These are phyloP conservation scores for Spinibarbus caldwelli DNA, from an alignment of 2,797 vertebrate species.

Conservation along the genomic window DNA sequence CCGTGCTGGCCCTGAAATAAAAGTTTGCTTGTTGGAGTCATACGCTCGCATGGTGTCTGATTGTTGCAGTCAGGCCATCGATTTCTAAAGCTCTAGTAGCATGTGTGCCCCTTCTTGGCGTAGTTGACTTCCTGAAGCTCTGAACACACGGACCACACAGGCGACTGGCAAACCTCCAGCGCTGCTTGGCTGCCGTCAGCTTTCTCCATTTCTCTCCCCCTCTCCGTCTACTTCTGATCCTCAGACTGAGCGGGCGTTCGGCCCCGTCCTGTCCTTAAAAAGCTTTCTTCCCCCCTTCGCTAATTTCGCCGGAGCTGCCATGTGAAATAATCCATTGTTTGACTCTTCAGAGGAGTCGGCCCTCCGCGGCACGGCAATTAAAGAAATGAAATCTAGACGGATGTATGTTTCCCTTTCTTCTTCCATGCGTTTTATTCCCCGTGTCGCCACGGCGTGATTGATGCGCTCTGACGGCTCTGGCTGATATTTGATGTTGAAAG, in stretches of 20 bases:
- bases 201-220: conserved; percentile 44
- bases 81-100: conserved; percentile 63
- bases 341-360: conserved; percentile 54
- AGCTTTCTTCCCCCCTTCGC: conserved; percentile 45
- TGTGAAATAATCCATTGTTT: conserved; percentile 67
- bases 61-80: conserved; percentile 57
- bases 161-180: conserved; percentile 63
- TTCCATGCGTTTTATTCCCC: conserved; percentile 57
- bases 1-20: conserved; percentile 27
- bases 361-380: conserved; percentile 58
- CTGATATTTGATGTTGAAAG: conserved; percentile 60
- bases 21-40: conserved; percentile 54
- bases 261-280: conserved; percentile 57
- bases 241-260: conserved; percentile 53
- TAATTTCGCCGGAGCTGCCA: conserved; percentile 61
- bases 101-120: conserved; percentile 66
- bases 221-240: conserved; percentile 54
- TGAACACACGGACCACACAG: conserved; percentile 68
- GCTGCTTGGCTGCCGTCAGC: conserved; percentile 57
- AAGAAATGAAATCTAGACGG: conserved; percentile 63
- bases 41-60: conserved; percentile 52
- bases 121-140: conserved; percentile 60
- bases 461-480: conserved; percentile 54
- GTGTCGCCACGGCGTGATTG: conserved; percentile 59
- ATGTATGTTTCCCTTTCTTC: conserved; percentile 62